These are phyloP conservation scores for Anguilla obscura DNA, from an alignment of 2,797 vertebrate genomes.

Conservation along the genomic window DNA sequence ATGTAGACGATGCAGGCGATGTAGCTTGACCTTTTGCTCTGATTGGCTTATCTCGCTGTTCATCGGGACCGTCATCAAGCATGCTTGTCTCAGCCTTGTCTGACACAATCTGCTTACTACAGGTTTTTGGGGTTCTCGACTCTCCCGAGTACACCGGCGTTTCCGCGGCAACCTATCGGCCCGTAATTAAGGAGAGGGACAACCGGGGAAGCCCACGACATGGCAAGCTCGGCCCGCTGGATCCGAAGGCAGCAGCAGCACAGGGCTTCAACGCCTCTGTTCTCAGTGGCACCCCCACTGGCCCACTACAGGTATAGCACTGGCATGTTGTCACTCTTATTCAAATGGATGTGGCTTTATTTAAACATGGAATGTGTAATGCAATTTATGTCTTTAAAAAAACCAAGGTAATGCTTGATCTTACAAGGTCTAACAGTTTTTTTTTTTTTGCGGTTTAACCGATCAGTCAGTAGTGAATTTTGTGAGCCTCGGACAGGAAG, in stretches of 20 bases:
- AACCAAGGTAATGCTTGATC: not conserved
- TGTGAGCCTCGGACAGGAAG: not conserved
- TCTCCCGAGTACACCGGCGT: slow-evolving; percentile 87
- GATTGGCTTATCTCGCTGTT: not conserved
- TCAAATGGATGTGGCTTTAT: not conserved
- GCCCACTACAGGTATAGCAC: slow-evolving; percentile 75
- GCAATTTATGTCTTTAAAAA: too few species aligned
- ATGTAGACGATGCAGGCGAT: not conserved
- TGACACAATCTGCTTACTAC: slow-evolving; percentile 57
- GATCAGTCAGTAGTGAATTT: not conserved
- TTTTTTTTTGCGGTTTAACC: not conserved
- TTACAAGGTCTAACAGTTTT: not conserved
- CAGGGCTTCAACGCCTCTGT: slow-evolving; percentile 76
- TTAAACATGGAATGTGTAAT: not conserved
- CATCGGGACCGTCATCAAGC: not conserved
- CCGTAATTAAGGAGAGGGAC: slow-evolving; percentile 81
- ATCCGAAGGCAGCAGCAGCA: slow-evolving; percentile 66
- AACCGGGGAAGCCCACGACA: slow-evolving; percentile 66
- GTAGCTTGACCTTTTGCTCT: not conserved
- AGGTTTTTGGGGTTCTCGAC: slow-evolving; percentile 96
- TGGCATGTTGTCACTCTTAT: not conserved
- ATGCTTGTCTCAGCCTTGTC: slow-evolving; percentile 39
- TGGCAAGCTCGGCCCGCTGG: slow-evolving; percentile 65
- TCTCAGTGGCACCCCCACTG: slow-evolving; percentile 58
- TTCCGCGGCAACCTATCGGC: slow-evolving; percentile 78